Percentiles rank a stretch among this genome's conserved stretches.
Evolutionary conservation across 2,888 invertebrate genomes (phyloP).

Genomic region (Hedychridium roseum): DNA sequence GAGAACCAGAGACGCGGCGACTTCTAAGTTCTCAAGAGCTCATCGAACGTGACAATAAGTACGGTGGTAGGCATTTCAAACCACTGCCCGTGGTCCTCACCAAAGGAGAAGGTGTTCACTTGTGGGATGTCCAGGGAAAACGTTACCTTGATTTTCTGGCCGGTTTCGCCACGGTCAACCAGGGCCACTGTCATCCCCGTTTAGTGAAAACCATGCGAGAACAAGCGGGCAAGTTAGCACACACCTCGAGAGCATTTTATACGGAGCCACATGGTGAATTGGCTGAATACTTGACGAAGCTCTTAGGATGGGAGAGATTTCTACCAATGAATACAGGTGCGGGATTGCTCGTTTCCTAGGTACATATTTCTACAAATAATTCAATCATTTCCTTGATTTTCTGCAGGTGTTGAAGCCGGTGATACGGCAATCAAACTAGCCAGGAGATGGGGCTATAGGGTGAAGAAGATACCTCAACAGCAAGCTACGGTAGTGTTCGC

Average conservation of each 20-base stretch:
- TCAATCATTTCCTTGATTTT: slow-evolving; percentile 1
- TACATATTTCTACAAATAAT: slow-evolving; percentile 2
- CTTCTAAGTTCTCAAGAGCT: slow-evolving; percentile 46
- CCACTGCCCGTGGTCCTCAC: slow-evolving; percentile 75
- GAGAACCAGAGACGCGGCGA: slow-evolving; percentile 22
- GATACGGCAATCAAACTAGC: slow-evolving; percentile 83
- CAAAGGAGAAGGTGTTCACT: slow-evolving; percentile 73
- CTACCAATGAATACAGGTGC: slow-evolving; percentile 83
- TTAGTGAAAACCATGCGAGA: slow-evolving; percentile 71
- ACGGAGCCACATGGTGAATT: slow-evolving; percentile 78
- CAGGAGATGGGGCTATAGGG: slow-evolving; percentile 82
- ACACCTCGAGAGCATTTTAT: slow-evolving; percentile 82
- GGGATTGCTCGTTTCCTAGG: neutral
- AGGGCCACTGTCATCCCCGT: slow-evolving; percentile 81
- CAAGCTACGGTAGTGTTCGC: slow-evolving; percentile 79
- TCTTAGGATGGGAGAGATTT: slow-evolving; percentile 80
- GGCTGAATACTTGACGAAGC: slow-evolving; percentile 74
- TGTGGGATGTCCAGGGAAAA: slow-evolving; percentile 85
- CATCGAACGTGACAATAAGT: slow-evolving; percentile 70
- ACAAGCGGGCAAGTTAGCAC: slow-evolving; percentile 70
- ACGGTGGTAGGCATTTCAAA: slow-evolving; percentile 77
- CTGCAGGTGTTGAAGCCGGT: slow-evolving; percentile 78
- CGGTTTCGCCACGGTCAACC: slow-evolving; percentile 84
- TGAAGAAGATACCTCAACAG: slow-evolving; percentile 75
- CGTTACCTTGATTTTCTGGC: slow-evolving; percentile 81